phyloP scores from a whole-genome alignment of 2,113 vertebrate species.

The Elephantulus edwardii region DNA sequence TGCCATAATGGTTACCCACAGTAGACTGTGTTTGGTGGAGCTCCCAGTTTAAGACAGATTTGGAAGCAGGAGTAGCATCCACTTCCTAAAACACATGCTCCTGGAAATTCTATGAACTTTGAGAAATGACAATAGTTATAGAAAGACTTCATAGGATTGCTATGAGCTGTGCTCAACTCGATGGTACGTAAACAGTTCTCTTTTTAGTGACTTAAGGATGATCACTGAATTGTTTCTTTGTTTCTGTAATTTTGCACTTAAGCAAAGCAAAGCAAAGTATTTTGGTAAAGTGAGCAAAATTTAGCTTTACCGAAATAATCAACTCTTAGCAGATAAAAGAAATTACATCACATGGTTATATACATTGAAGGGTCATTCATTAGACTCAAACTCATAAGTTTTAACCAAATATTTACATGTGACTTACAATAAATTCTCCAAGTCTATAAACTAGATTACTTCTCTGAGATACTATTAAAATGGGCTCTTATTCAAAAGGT shows the following conservation, averaged over 20 bases:
- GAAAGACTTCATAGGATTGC: too few species aligned
- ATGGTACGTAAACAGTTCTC: neutral
- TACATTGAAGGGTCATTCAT: neutral
- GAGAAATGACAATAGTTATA: too few species aligned
- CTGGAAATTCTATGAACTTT: too few species aligned
- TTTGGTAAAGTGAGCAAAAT: neutral
- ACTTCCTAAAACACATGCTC: too few species aligned
- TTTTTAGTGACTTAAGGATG: conserved; percentile 1
- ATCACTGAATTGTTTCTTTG: neutral
- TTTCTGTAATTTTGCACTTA: neutral
- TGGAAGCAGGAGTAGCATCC: too few species aligned
- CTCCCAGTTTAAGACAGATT: too few species aligned
- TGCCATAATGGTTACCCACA: too few species aligned
- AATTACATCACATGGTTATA: neutral
- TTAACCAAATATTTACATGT: neutral
- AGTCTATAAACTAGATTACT: conserved; percentile 2
- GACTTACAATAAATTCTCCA: neutral
- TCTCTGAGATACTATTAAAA: neutral
- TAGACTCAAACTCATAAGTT: conserved; percentile 21
- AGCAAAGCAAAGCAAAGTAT: conserved; percentile 1
- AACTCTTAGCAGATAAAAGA: conserved; percentile 40
- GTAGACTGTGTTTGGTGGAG: too few species aligned
- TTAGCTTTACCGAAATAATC: conserved; percentile 7
- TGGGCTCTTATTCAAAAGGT: neutral
- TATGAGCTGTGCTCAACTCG: too few species aligned